Evolutionary conservation across 1,140 invertebrate genomes (phyloP), one percentile per base, ranked within the genome.

Genomic region (Hycleus cichorii): DNA sequence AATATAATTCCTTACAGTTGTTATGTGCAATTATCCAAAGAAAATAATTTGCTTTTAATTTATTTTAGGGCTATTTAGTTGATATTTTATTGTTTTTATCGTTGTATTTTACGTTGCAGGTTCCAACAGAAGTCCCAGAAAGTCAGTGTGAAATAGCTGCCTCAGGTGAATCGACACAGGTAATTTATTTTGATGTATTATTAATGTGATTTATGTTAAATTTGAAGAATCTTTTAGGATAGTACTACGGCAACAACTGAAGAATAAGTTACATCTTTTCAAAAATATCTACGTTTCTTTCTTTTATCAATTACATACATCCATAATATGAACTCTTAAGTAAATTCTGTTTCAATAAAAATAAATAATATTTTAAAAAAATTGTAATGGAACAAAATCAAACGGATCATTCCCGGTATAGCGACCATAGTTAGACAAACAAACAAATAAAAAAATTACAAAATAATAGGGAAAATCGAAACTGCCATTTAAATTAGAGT

Each of bases 401-500:
- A 32, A 54, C 57, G 59, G 64, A 68, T 66, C 66, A 69, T 69
- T 65, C 60, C 64, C 53, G 68, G 68, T 66, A 18, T 18, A 68
- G 66, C 65, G 63, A 59, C 51, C 47, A 47, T 58, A 51, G 44
- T 59, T 63, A 55, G 64, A 10, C 40, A 7, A 10, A 7, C 4
- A 42, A 42, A n/a, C n/a, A n/a, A n/a, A n/a, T 8, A 5, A 42
- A 42, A 5, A 42, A n/a, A 3, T 42, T 6, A 67, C 64, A 66
- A 64, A 67, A 60, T 45, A 44, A 64, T 61, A 27, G 59, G 58
- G 61, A 66, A 48, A 46, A 57, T 18, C 18, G 18, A 63, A 62
- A 68, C 66, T 68, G 66, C 66, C 64, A 68, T 60, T 61, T 59
- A 53, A 60, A 60, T 60, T 57, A 63, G 45, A 57, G 25, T 45